Evolutionary conservation across 2,888 invertebrate genomes (phyloP).

Genomic region (Cerastis leucographa): DNA sequence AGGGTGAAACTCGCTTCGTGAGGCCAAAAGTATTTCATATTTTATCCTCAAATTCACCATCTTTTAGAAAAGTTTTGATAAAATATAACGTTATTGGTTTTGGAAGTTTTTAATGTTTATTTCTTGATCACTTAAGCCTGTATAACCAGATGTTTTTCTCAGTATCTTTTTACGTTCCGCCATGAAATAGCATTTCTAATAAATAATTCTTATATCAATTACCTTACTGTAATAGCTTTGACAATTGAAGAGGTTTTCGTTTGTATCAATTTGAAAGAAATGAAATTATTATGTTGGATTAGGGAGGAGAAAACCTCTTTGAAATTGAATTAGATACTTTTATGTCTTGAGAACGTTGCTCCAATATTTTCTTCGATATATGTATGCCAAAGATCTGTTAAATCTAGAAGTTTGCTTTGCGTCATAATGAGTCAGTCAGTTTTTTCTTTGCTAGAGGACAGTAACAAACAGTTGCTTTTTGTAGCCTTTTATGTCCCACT

Average conservation of each 20-base stretch:
- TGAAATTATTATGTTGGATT: background rate
- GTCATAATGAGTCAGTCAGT: no score
- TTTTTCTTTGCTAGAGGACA: no score
- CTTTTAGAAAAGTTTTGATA: conserved; percentile 14
- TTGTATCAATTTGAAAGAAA: background rate
- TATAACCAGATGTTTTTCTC: background rate
- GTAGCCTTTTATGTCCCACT: background rate
- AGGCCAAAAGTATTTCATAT: conserved; percentile 26
- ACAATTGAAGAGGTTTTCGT: background rate
- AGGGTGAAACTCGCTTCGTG: background rate
- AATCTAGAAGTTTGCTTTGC: background rate
- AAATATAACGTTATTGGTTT: conserved; percentile 30
- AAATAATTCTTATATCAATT: conserved; percentile 9
- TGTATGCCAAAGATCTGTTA: background rate
- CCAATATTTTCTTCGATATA: background rate
- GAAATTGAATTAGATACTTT: background rate
- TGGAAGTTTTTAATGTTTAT: conserved; percentile 6
- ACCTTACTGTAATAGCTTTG: conserved; percentile 1
- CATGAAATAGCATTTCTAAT: background rate
- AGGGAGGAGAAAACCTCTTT: background rate
- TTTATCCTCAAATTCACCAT: background rate
- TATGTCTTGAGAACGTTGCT: background rate
- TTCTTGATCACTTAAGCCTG: conserved; percentile 7
- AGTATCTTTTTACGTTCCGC: background rate
- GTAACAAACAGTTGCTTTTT: no score